Evolutionary conservation across 2,888 invertebrate genomes (phyloP), one percentile per base, ranked within the genome.

Genomic region (Poecilus cupreus): DNA sequence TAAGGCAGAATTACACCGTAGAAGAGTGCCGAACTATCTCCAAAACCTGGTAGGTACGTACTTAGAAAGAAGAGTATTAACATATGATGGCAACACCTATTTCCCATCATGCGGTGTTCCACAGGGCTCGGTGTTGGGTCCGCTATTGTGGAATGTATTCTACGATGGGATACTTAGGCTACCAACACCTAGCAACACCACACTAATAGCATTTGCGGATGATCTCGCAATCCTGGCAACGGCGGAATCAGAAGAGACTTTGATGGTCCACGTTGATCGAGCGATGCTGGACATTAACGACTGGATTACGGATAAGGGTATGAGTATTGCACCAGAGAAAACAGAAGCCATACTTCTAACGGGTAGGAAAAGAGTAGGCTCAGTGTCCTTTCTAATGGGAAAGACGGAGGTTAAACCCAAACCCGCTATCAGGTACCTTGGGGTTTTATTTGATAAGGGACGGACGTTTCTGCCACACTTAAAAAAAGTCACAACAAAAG

Each of bases 121-220:
- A 54, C 75, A 75, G 32, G 75, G 54, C 13, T 72, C 72, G 3
- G 22, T 43, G 0, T 11, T 72, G n/a, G 72, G 72, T 0, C 72
- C 72, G 0, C 43, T 72, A 5, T 22, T 72, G 3, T 72, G 72
- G 72, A 72, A 46, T 22, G n/a, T 72, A 11, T 43, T 46, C 11
- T 72, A 46, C 24, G 72, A 72, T n/a, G 72, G 24, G 24, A 10
- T 46, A 1, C n/a, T 72, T 1, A 20, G 24, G 24, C 46, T 46
- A 16, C 16, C 16, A n/a, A 11, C 37, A 10, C 57, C 57, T 11
- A 11, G 11, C 5, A 20, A 20, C 0, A 18, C 18, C 11, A 16
- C 51, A 18, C 1, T 51, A 8, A 43, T 75, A 0, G 75, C 13
- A 8, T 75, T 39, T 18, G 51, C 54, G 13, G 54, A 75, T n/a